These are phyloP conservation scores for Acanthochromis polyacanthus DNA, from an alignment of 2,113 vertebrate species.

Conservation along the genomic window DNA sequence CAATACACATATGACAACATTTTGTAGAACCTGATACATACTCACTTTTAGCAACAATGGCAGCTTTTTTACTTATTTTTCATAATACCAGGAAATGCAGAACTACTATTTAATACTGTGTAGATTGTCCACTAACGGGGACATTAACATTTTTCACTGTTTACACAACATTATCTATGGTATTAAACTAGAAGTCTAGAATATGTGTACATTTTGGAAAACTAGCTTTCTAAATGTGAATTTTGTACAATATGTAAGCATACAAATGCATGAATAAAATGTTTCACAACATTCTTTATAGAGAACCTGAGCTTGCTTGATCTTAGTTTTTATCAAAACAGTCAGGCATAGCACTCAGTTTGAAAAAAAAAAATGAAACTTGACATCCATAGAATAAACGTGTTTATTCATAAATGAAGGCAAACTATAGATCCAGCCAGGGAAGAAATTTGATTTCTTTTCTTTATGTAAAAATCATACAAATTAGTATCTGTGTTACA, in stretches of 20 bases:
- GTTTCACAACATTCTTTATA: constrained; percentile 36
- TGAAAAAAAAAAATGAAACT: neutral
- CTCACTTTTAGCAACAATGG: constrained; percentile 33
- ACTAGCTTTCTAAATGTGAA: constrained; percentile 28
- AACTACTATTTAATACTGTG: neutral
- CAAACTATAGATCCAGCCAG: constrained; percentile 70
- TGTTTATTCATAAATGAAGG: constrained; percentile 84
- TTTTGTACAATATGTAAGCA: constrained; percentile 32
- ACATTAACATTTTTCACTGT: constrained; percentile 12
- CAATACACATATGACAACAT: constrained; percentile 6
- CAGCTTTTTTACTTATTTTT: constrained; percentile 37
- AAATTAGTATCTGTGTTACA: constrained; percentile 81
- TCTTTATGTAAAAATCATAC: constrained; percentile 81
- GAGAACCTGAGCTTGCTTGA: constrained; percentile 31
- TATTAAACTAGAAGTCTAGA: constrained; percentile 28
- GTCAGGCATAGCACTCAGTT: constrained; percentile 12
- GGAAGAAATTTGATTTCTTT: constrained; percentile 54
- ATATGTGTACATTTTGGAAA: constrained; percentile 20
- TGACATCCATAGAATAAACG: constrained; percentile 57
- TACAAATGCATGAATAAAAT: neutral
- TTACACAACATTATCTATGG: constrained; percentile 40
- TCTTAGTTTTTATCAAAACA: constrained; percentile 13
- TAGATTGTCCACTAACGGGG: constrained; percentile 6
- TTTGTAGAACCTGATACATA: constrained; percentile 32
- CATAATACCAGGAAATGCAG: neutral